Conservation (phyloP, 2,888 invertebrate species). For the Orchestes rusci region DNA sequence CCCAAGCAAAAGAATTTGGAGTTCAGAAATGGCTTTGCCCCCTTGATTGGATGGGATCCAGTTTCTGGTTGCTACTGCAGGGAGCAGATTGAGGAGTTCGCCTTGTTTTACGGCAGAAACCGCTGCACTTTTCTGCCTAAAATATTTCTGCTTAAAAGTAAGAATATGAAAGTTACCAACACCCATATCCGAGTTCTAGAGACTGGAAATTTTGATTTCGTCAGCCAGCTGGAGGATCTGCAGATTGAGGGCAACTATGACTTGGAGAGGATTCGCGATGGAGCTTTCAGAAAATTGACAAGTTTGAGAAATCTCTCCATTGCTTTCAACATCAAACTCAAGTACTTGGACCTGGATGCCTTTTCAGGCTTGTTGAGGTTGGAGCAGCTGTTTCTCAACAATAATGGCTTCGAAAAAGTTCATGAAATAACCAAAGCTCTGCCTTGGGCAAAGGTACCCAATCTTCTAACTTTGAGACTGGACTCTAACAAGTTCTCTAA, state of each 20-base stretch:
- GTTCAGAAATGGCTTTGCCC: not conserved
- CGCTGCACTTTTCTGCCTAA: constrained; percentile 48
- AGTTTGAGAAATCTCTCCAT: constrained; percentile 49
- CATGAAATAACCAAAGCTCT: constrained; percentile 45
- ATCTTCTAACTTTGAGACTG: constrained; percentile 45
- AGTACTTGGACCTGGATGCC: constrained; percentile 42
- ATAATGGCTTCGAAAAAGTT: constrained; percentile 50
- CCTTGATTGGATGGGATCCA: constrained; percentile 18
- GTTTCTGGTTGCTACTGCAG: constrained; percentile 48
- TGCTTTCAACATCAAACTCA: constrained; percentile 49
- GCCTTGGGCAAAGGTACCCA: constrained; percentile 43
- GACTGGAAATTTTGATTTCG: constrained; percentile 43
- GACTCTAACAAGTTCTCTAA: constrained; percentile 49
- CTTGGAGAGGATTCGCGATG: constrained; percentile 46
- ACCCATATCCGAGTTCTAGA: constrained; percentile 45
- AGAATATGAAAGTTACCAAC: constrained; percentile 46
- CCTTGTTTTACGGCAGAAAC: constrained; percentile 51
- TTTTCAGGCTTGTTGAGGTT: constrained; percentile 50
- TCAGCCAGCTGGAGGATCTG: constrained; percentile 43
- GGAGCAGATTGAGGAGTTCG: constrained; percentile 39
- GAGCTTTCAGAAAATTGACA: constrained; percentile 46
- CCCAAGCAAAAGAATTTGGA: constrained; percentile 2
- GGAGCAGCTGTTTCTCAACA: constrained; percentile 47
- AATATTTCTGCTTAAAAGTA: constrained; percentile 42
- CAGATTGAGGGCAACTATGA: constrained; percentile 52